A percentile compares a stretch with the other conserved stretches of the same genome.
Conservation (phyloP, 2,888 invertebrate genomes). For the Brassicogethes aeneus region DNA sequence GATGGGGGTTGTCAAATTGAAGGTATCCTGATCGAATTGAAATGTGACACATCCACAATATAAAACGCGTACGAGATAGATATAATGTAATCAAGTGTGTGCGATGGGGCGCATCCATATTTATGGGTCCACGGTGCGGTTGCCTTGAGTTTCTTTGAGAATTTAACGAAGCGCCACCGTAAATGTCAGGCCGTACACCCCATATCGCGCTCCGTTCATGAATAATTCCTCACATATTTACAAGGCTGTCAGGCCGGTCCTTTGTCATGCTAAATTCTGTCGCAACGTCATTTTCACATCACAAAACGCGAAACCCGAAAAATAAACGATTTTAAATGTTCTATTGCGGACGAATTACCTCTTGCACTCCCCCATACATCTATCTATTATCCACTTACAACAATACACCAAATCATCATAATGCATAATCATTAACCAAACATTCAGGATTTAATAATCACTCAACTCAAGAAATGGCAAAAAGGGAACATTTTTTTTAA, state of each 20-base stretch:
- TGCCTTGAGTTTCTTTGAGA: constrained; percentile 33
- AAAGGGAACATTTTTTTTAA: too few species aligned
- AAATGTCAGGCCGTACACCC: constrained; percentile 38
- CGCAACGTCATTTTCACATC: constrained; percentile 43
- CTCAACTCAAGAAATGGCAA: too few species aligned
- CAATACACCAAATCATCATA: too few species aligned
- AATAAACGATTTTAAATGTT: too few species aligned
- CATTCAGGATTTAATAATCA: too few species aligned
- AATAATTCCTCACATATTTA: constrained; percentile 45
- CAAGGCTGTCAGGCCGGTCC: constrained; percentile 42
- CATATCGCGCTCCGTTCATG: constrained; percentile 42
- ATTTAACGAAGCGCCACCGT: constrained; percentile 37
- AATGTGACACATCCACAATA: constrained; percentile 1
- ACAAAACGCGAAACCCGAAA: constrained; percentile 37
- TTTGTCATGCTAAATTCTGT: constrained; percentile 45
- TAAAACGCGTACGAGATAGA: too few species aligned
- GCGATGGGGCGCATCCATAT: constrained; percentile 2
- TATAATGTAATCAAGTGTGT: constrained; percentile 2
- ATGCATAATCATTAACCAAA: too few species aligned
- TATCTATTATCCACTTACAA: too few species aligned
- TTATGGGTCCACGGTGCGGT: constrained; percentile 1
- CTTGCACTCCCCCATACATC: too few species aligned
- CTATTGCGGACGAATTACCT: too few species aligned
- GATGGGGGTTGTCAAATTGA: too few species aligned
- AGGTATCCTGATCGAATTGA: background rate